A percentile compares a stretch with the other conserved stretches of the same genome.
Conservation (phyloP, 1,140 invertebrate species). For the Temnothorax curvispinosus region DNA sequence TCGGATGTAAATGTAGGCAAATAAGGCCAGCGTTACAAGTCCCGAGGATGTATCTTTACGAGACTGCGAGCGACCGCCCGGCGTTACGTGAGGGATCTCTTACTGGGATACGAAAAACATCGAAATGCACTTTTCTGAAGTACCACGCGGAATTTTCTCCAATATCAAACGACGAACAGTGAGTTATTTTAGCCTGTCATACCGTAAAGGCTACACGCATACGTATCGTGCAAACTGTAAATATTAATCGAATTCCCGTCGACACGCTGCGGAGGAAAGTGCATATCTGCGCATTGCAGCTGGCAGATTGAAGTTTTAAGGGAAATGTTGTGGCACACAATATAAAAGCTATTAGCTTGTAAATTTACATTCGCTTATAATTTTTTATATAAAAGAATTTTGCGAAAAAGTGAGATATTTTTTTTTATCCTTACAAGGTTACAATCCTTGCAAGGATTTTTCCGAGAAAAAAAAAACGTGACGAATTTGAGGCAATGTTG, state of each 20-base stretch:
- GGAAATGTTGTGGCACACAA: background rate
- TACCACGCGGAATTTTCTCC: conserved; percentile 45
- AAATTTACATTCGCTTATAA: background rate
- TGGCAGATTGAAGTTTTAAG: conserved; percentile 9
- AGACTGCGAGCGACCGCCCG: conserved; percentile 6
- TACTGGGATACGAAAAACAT: conserved; percentile 45
- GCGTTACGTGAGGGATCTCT: conserved; percentile 22
- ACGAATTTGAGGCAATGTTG: background rate
- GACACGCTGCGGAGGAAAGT: background rate
- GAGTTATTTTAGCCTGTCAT: conserved; percentile 44
- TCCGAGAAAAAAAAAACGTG: background rate
- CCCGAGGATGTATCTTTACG: conserved; percentile 28
- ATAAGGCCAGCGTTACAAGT: conserved; percentile 48
- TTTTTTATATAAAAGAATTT: background rate
- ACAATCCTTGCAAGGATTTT: background rate
- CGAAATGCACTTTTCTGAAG: conserved; percentile 65
- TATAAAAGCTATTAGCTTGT: background rate
- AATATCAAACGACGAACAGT: conserved; percentile 33
- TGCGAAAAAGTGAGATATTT: background rate
- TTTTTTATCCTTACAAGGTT: too few species aligned
- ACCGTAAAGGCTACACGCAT: conserved; percentile 41
- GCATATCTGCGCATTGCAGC: background rate
- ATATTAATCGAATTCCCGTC: conserved; percentile 64
- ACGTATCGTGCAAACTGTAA: conserved; percentile 54
- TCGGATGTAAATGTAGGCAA: conserved; percentile 54